Conservation (phyloP, 2,888 invertebrate species). For the Gibbula magus region DNA sequence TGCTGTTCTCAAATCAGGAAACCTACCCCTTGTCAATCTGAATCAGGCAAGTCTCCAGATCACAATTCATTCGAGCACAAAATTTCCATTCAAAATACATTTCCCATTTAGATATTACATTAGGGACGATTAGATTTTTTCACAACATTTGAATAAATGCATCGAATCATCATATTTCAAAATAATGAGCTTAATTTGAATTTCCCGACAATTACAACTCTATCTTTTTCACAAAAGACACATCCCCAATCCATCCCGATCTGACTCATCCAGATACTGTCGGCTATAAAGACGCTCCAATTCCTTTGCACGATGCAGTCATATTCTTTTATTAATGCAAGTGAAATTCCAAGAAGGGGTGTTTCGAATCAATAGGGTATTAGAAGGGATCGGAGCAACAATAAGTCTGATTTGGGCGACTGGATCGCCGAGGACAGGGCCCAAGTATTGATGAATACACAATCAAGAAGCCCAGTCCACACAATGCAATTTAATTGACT, state of each 20-base stretch:
- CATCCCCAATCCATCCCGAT: neutral
- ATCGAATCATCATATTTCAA: constrained; percentile 24
- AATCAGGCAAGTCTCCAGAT: neutral
- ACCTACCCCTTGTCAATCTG: neutral
- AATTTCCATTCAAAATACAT: constrained; percentile 25
- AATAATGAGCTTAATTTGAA: constrained; percentile 24
- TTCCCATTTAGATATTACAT: constrained; percentile 18
- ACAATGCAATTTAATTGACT: constrained; percentile 55
- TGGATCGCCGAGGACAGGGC: constrained; percentile 20
- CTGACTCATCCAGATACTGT: constrained; percentile 6
- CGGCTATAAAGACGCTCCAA: constrained; percentile 9
- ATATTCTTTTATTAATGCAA: constrained; percentile 18
- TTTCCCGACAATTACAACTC: constrained; percentile 9
- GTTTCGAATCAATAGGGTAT: constrained; percentile 18
- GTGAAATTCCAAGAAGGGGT: constrained; percentile 12
- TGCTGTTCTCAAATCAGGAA: neutral
- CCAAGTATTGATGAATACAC: constrained; percentile 28
- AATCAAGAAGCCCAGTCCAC: constrained; percentile 32
- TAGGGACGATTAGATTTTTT: constrained; percentile 21
- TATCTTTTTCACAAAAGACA: constrained; percentile 23
- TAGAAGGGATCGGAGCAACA: constrained; percentile 21
- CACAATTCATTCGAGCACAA: constrained; percentile 20
- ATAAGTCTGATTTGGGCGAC: constrained; percentile 21
- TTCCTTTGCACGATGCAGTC: constrained; percentile 2
- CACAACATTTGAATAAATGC: constrained; percentile 17